Evolutionary conservation across 2,797 vertebrate species (phyloP), one percentile per base, ranked within the genome.

Genomic region (Ceryle rudis): DNA sequence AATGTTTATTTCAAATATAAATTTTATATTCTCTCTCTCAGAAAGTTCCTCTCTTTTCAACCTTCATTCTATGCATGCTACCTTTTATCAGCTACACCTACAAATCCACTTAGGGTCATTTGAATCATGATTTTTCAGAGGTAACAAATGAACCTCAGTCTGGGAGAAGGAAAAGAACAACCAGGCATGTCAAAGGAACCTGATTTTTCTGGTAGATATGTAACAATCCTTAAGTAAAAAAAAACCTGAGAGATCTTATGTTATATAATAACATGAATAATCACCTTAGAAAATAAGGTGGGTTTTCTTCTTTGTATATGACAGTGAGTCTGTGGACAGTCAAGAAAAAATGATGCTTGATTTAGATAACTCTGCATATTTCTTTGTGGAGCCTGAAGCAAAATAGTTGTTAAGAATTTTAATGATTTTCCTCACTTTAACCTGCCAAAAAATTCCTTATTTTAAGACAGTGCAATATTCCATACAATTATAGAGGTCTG

Each of bases 1-100:
- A 72, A 65, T 1, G 0, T 92, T 93, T 95, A 94, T 90, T 95
- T 97, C 51, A 26, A 94, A 84, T 94, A 93, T 71, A 90, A 94
- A 82, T 95, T 92, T 95, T 89, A 87, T 89, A 94, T 82, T 95
- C 17, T 71, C 58, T 90, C 11, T 3, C 83, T 92, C 37, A 72
- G 77, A 80, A 93, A 67, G 80, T 89, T 95, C 61, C 14, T 86
- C 62, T 73, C 61, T 81, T 95, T 90, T 41, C 88, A 82, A 42
- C 52, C 60, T 85, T 93, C 64, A 51, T 96, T 86, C 81, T 90
- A 46, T 51, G 67, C 28, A 47, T 9, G 10, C 23, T 93, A 42
- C 81, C 79, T 95, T 81, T 81, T 85, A 81, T 77, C 91, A 90
- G 70, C 66, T 49, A 73, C 77, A 84, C 41, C 77, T 90, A 83